Evolutionary conservation across 2,888 invertebrate species (phyloP), one percentile per base, ranked within the genome.

Genomic region (Dexiosoma caninum): DNA sequence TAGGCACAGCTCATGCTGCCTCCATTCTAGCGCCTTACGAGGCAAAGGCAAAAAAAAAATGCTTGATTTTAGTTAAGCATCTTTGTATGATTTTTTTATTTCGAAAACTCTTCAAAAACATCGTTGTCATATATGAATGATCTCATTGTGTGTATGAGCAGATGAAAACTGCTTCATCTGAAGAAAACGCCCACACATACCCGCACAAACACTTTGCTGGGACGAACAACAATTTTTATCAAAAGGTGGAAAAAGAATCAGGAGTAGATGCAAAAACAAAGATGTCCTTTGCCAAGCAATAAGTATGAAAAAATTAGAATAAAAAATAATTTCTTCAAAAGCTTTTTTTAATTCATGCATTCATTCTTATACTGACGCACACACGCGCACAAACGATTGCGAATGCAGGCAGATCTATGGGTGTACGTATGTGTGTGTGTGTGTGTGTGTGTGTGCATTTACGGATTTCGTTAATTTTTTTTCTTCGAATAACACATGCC

Each of bases 71-170:
- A 70, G 59, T 80, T 79, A 70, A 75, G 70, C 62, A 70, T 79
- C 70, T 75, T 70, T 46, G 74, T 66, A 59, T 40, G 66, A 55
- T 23, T 59, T 55, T 78, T 27, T 51, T 77, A 72, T 72, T 72
- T 72, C 44, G 77, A 81, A 81, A 81, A 62, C 77, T 81, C 81
- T 81, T 81, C 72, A 81, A 66, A 77, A 71, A 57, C 77, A 77
- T 72, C 67, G 71, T 69, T 77, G 72, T 67, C 66, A 77, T 77
- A 77, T 72, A 72, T 67, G 77, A 77, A 77, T 81, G 81, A 77
- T 81, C 77, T 77, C 77, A 81, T 77, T 77, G 81, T 81, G 64
- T 77, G 37, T 62, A 62, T 55, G 60, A 71, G 60, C 42, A 53
- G 42, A 72, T 72, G 72, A 51, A 81, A 72, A 72, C 70, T 75